Conservation (phyloP, 2,888 invertebrate species). For the Cecidostiba fungosa region DNA sequence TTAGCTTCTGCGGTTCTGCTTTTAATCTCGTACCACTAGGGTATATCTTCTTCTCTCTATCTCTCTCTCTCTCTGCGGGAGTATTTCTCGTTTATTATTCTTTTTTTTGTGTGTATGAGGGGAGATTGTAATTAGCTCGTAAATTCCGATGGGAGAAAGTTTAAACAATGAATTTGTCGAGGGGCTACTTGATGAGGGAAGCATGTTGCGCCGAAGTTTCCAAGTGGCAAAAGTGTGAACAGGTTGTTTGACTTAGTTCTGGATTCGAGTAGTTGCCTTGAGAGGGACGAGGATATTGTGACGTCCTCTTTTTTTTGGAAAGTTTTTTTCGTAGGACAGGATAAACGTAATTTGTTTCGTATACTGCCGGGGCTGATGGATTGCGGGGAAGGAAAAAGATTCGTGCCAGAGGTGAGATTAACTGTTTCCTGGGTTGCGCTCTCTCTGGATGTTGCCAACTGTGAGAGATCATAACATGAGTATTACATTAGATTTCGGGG, state of each 20-base stretch:
- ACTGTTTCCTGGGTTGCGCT: background rate
- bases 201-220: background rate
- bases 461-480: background rate
- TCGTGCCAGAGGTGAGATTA: background rate
- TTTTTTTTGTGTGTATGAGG: background rate
- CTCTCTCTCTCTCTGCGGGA: background rate
- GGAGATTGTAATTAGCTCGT: background rate
- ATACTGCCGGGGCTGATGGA: background rate
- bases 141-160: background rate
- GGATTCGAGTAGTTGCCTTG: background rate
- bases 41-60: no score
- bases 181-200: background rate
- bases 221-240: constrained; percentile 6
- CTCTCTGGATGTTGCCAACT: background rate
- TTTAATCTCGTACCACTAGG: background rate
- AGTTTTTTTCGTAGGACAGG: background rate
- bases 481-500: background rate
- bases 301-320: background rate
- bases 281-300: background rate
- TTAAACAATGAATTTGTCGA: background rate
- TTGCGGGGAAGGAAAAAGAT: background rate
- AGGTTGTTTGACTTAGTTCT: background rate
- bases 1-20: background rate
- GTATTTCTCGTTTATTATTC: background rate
- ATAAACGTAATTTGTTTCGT: background rate